Conservation (phyloP, 2,113 vertebrate genomes). For the Cynoglossus semilaevis region DNA sequence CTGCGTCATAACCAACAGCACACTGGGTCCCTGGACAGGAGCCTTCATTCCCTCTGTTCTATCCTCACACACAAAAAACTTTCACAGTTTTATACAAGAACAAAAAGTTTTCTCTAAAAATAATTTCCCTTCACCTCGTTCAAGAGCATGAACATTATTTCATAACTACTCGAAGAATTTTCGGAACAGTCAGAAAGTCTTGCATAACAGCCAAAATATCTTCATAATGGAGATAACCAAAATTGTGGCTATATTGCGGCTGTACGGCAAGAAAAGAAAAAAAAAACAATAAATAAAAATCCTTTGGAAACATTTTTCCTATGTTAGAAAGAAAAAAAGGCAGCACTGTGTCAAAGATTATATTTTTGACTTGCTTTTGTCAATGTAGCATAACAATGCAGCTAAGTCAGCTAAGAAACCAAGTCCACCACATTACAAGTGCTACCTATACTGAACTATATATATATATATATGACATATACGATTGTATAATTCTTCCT, state of each 20-base stretch:
- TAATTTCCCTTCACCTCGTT: conserved; percentile 20
- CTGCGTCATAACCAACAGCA: conserved; percentile 69
- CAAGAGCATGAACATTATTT: not conserved
- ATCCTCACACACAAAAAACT: conserved; percentile 49
- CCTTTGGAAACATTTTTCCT: conserved; percentile 39
- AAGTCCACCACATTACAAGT: too few relatives aligned
- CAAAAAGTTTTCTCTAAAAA: conserved; percentile 52
- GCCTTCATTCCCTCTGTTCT: conserved; percentile 48
- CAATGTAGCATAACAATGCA: conserved; percentile 33
- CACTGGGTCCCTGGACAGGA: conserved; percentile 60
- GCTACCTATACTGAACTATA: too few relatives aligned
- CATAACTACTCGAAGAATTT: conserved; percentile 8
- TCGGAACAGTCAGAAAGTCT: conserved; percentile 4
- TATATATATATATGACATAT: too few relatives aligned
- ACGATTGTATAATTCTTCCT: not conserved
- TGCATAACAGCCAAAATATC: not conserved
- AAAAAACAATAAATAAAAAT: conserved; percentile 29
- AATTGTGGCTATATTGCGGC: conserved; percentile 13
- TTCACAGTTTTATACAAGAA: conserved; percentile 34
- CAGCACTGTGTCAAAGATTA: conserved; percentile 31
- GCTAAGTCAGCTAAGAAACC: conserved; percentile 3
- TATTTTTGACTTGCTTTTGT: conserved; percentile 42
- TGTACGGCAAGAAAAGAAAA: conserved; percentile 34
- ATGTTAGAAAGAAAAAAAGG: conserved; percentile 39
- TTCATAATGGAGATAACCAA: conserved; percentile 18